phyloP scores from a whole-genome alignment of 2,797 vertebrate species.

The Darevskia mixta region DNA sequence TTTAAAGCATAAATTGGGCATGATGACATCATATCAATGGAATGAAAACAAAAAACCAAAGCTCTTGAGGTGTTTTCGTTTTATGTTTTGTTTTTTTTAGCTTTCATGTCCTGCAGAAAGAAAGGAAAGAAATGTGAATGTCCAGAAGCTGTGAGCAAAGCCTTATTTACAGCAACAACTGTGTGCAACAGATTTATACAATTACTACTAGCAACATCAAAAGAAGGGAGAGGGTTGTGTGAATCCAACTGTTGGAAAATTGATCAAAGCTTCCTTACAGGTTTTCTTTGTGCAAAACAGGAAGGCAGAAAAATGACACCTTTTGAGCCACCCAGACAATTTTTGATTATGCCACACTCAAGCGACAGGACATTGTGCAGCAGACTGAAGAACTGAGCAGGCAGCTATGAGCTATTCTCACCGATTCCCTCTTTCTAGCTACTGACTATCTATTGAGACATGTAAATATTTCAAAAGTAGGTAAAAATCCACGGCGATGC shows the following conservation, averaged over 20 bases:
- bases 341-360: conserved; percentile 73
- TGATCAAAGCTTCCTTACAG: conserved; percentile 42
- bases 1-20: conserved; percentile 70
- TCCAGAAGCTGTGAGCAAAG: conserved; percentile 74
- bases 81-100: conserved; percentile 64
- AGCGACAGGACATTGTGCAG: conserved; percentile 62
- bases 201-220: conserved; percentile 70
- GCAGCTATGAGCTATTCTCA: conserved; percentile 66
- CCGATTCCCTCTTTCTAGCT: conserved; percentile 44
- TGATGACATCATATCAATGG: conserved; percentile 73
- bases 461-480: conserved; percentile 61
- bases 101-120: conserved; percentile 82
- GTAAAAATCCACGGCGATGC: conserved; percentile 60
- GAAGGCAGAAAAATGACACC: conserved; percentile 79
- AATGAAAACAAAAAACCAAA: conserved; percentile 70
- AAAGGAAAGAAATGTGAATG: conserved; percentile 77
- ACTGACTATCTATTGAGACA: conserved; percentile 40
- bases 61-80: conserved; percentile 69
- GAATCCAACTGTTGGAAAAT: conserved; percentile 70
- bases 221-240: conserved; percentile 34
- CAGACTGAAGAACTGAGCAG: conserved; percentile 65
- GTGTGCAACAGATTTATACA: conserved; percentile 70
- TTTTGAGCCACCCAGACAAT: conserved; percentile 75
- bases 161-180: conserved; percentile 72
- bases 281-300: conserved; percentile 80